Evolutionary conservation across 2,113 vertebrate genomes (phyloP), one percentile per base, ranked within the genome.

Genomic region (Onychorhynchus coronatus): DNA sequence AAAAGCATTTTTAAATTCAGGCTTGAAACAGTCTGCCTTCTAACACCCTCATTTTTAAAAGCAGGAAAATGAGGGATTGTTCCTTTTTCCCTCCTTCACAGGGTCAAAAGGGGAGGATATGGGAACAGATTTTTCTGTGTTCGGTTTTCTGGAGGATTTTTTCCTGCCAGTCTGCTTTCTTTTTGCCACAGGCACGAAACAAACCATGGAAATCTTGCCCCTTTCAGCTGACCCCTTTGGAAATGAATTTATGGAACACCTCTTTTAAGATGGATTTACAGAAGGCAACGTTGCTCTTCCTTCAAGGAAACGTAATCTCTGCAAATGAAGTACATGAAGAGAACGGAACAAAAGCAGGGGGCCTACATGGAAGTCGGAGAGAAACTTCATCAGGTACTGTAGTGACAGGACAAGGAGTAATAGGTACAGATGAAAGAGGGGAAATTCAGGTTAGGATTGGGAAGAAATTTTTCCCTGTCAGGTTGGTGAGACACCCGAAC

Each of bases 121-220:
- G 2, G 28, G 8, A 76, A 46, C 17, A 8, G 10, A 4, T 31
- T 81, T 74, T 76, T 8, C 25, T 33, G 9, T 11, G 37, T 12
- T 56, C 28, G 11, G 55, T 76, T 66, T 62, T 46, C 35, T 49
- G 30, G 5, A 41, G 18, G 22, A 15, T 42, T 59, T 88, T 68
- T 53, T 47, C 89, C 75, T 50, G 30, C n/a, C 14, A 28, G 18
- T 17, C 17, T 49, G 56, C 47, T 67, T 71, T 65, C 9, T 71
- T 72, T 65, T 11, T 33, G 50, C 20, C 3, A 1, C 1, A 11
- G 8, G 35, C 23, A 9, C 6, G 12, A 73, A 84, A 41, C 6
- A 50, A 6, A 23, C 2, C 3, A 6, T 0, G 4, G 49, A 28
- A 49, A n/a, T 19, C 9, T 47, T 37, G 0, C 14, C 53, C 21